Conservation (phyloP, 2,113 vertebrate species). For the Mesocricetus auratus region DNA sequence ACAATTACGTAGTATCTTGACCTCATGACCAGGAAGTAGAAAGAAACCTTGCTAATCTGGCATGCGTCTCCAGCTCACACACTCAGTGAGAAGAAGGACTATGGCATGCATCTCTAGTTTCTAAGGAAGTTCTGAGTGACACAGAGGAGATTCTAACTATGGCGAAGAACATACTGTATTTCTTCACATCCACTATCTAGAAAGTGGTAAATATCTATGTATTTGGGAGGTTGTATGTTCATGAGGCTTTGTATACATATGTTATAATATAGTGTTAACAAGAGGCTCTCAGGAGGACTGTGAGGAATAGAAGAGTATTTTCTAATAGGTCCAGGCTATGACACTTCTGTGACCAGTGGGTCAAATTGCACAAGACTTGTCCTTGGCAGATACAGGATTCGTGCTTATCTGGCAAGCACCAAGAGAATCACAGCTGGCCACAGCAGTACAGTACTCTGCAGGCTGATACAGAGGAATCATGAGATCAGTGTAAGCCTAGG, state of each 20-base stretch:
- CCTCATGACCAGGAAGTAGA: neutral
- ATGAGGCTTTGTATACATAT: neutral
- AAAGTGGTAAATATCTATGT: neutral
- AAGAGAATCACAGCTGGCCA: neutral
- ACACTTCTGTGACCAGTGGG: neutral
- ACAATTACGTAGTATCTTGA: neutral
- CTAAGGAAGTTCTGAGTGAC: neutral
- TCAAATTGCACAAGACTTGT: neutral
- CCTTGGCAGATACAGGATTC: neutral
- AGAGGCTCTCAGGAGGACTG: neutral
- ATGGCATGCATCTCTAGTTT: neutral
- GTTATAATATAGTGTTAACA: neutral
- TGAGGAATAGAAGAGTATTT: neutral
- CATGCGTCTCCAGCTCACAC: neutral
- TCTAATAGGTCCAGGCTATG: neutral
- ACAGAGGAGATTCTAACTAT: neutral
- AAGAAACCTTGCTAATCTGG: neutral
- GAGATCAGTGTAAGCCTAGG: neutral
- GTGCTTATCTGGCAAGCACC: neutral
- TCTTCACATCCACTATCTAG: neutral
- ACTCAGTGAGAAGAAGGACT: neutral
- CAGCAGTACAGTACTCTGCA: neutral
- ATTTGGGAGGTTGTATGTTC: neutral
- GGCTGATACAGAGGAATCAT: neutral
- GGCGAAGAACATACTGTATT: neutral